Conservation (phyloP, 2,888 invertebrate species). For the Bombyx huttoni region DNA sequence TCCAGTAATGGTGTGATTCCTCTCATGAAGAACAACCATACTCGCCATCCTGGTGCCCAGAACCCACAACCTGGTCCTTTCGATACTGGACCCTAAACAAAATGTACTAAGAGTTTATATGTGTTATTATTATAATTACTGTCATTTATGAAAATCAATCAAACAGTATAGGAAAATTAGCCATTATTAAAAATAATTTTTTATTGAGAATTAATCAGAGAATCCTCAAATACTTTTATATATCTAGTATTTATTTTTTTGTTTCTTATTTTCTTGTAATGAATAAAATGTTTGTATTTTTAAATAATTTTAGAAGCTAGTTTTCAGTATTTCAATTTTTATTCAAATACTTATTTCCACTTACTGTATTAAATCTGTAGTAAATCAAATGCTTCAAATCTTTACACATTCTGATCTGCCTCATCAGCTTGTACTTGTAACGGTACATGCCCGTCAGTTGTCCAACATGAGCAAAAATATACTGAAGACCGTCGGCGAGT, state of each 20-base stretch:
- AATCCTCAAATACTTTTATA: too few relatives aligned
- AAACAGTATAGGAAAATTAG: too few relatives aligned
- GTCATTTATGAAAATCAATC: too few relatives aligned
- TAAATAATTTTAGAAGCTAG: too few relatives aligned
- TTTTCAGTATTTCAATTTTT: too few relatives aligned
- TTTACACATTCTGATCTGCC: slow-evolving; percentile 99
- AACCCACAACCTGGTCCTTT: slow-evolving; percentile 99
- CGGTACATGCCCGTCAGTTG: slow-evolving; percentile 99
- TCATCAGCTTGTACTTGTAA: slow-evolving; percentile 98
- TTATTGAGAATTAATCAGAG: too few relatives aligned
- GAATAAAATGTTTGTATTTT: background rate
- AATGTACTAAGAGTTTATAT: background rate
- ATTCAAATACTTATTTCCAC: slow-evolving; percentile 24
- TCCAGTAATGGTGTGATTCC: slow-evolving; percentile 98
- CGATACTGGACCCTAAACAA: slow-evolving; percentile 91
- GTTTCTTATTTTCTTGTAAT: too few relatives aligned
- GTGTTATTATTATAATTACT: background rate
- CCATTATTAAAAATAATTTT: too few relatives aligned
- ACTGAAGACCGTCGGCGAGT: slow-evolving; percentile 97
- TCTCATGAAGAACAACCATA: slow-evolving; percentile 99
- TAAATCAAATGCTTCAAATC: slow-evolving; percentile 99
- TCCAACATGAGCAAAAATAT: slow-evolving; percentile 99
- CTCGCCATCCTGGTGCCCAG: slow-evolving; percentile 99
- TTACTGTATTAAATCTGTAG: slow-evolving; percentile 97
- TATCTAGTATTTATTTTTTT: too few relatives aligned